Evolutionary conservation across 2,888 invertebrate species (phyloP), one percentile per base, ranked within the genome.

Genomic region (Calephelis perditalis): DNA sequence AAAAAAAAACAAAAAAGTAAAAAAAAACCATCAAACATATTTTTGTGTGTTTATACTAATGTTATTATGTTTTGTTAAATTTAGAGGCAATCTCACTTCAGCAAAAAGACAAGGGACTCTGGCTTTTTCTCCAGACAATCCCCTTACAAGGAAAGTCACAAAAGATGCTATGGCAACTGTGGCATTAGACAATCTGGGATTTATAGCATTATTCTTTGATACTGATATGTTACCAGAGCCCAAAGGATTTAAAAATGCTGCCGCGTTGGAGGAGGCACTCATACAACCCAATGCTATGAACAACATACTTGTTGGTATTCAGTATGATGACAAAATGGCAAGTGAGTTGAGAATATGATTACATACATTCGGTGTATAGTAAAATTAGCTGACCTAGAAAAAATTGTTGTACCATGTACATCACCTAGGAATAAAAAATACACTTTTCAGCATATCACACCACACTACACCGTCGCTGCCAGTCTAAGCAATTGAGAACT

Each of bases 51-150:
- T 43, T 54, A 40, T 40, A 6, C 6, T 8, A 5, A 40, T 40
- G 26, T 26, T 26, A 0, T 26, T 26, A 3, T 40, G 1, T 40
- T 40, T 40, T 40, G 40, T 37, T 57, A 44, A 43, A 57, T 62
- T 45, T 61, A 89, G 89, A 63, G 84, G 82, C 35, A 88, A 90
- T 71, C 66, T 88, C 5, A 83, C 87, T 62, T 73, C 79, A 68
- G 74, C 77, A 59, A 83, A 75, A 71, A 74, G 80, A 61, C 72
- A 79, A 68, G 88, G 87, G 11, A 86, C 87, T 37, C 64, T 90
- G 60, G 90, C 90, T 69, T 89, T 88, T 70, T 89, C 89, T 49
- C 90, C 90, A 58, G 88, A 89, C 65, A 86, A 79, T 64, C 73
- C 79, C 9, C 76, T 89, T 5, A 85, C 87, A 58, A 81, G 89